Evolutionary conservation across 2,797 vertebrate species (phyloP), one percentile per base, ranked within the genome.

Genomic region (Xiphophorus birchmanni): DNA sequence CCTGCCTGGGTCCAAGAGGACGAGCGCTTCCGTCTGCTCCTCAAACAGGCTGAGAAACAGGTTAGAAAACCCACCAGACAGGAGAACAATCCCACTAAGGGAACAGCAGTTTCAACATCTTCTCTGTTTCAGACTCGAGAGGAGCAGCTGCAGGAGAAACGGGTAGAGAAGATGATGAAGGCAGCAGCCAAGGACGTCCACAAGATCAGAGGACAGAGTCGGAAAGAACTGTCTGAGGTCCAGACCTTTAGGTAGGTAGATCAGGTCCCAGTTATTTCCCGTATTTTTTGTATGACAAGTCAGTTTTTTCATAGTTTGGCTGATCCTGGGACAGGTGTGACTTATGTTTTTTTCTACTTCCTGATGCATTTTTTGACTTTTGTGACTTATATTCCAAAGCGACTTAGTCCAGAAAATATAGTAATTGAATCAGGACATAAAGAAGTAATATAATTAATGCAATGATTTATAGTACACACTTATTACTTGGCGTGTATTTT

Each of bases 121-220:
- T 21, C 2, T 69, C n/a, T 29, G 15, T 0, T 32, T 45, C 83
- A 95, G 95, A 95, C 95, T 60, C 88, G 76, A 0, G 96, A 96
- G 88, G 98, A 98, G 88, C 97, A 97, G 91, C 96, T 94, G 86
- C 97, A 97, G 81, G 97, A 98, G 89, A 95, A 97, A 56, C 94
- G 96, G 83, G 96, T 98, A 0, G 97, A 98, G 93, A 98, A 97
- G 94, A 98, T 99, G 97, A 97, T 99, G 98, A 95, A 96, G 82
- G 96, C 97, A 0, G 98, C 97, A 6, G 97, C 97, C 60, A 99
- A 99, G 95, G 98, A 99, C 0, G 97, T 99, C 75, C 97, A 97
- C 91, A 96, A 97, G 92, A 97, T 99, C 86, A 94, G 97, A 76
- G 97, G 97, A 35, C 98, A 97, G 94, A 98, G 96, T 93, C 94